phyloP scores from a whole-genome alignment of 2,888 invertebrate genomes.

The Sesamia inferens region DNA sequence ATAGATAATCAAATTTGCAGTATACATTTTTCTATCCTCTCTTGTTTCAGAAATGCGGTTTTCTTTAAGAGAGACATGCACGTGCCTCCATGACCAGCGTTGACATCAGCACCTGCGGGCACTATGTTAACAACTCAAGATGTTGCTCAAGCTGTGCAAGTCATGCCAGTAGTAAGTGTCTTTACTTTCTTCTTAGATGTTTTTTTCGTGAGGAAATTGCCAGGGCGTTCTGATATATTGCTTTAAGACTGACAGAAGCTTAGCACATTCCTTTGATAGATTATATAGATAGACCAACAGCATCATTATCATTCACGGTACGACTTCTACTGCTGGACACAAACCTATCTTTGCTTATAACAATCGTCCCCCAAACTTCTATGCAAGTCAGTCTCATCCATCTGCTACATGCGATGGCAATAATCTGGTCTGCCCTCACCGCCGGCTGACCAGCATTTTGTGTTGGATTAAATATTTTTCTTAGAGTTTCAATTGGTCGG shows the following conservation, averaged over 20 bases:
- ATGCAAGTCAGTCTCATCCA: too few relatives aligned
- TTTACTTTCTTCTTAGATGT: not conserved
- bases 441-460: too few relatives aligned
- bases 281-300: not conserved
- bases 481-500: too few relatives aligned
- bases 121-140: slow-evolving; percentile 77
- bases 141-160: slow-evolving; percentile 88
- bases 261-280: not conserved
- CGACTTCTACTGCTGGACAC: too few relatives aligned
- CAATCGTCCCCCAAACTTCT: not conserved
- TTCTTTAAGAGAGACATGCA: not conserved
- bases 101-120: slow-evolving; percentile 25
- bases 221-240: too few relatives aligned
- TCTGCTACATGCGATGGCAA: too few relatives aligned
- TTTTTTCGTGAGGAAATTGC: not conserved
- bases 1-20: not conserved
- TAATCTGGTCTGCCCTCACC: too few relatives aligned
- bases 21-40: not conserved
- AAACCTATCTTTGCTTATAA: too few relatives aligned
- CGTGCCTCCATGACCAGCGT: not conserved
- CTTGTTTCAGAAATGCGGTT: slow-evolving; percentile 40
- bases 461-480: too few relatives aligned
- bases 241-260: not conserved
- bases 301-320: too few relatives aligned
- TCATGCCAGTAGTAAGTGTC: slow-evolving; percentile 90